Percentiles rank a stretch among this genome's conserved stretches.
Conservation (phyloP, 2,113 vertebrate genomes). For the Heterochromis multidens region DNA sequence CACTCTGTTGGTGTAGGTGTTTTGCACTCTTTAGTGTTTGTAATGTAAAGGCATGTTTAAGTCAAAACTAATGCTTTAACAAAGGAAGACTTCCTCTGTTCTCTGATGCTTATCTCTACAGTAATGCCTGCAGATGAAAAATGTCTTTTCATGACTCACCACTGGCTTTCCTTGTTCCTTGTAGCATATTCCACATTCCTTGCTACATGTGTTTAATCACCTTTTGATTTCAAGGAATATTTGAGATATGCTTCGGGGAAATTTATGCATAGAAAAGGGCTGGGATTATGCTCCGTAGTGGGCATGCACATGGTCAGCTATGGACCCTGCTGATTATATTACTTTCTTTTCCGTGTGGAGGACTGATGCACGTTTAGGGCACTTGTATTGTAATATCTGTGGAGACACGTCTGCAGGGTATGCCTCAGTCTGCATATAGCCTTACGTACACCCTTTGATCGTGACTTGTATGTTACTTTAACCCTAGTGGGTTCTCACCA, state of each 20-base stretch:
- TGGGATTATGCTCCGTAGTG: background rate
- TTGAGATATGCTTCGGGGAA: background rate
- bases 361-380: background rate
- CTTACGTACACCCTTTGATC: background rate
- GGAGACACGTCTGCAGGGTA: background rate
- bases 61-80: background rate
- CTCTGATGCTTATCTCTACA: background rate
- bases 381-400: background rate
- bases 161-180: background rate
- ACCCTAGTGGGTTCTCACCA: background rate
- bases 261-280: background rate
- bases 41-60: background rate
- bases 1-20: background rate
- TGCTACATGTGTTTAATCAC: background rate
- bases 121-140: background rate
- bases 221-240: background rate
- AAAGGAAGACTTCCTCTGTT: background rate
- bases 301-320: background rate
- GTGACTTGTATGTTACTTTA: background rate
- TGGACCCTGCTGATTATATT: background rate
- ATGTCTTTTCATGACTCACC: background rate
- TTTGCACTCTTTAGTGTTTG: background rate
- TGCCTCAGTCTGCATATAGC: background rate
- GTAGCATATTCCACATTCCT: background rate
- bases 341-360: background rate